These are phyloP conservation scores for Diadumene lineata DNA, from an alignment of 92 coral and sea anemone species.

Conservation along the genomic window DNA sequence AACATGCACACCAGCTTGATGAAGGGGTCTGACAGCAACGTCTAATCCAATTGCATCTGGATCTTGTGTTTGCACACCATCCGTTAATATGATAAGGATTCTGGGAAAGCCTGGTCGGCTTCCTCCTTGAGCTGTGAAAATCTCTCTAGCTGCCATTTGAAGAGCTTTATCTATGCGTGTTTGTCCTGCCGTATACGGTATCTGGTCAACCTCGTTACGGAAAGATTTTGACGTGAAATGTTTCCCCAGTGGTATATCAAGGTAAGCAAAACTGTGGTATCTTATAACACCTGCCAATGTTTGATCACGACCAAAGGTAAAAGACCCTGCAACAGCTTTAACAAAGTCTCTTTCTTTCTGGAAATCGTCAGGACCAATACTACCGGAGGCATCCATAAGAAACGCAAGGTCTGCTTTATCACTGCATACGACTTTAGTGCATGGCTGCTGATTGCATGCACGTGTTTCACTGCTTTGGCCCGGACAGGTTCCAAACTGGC, in stretches of 20 bases:
- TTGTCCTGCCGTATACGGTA: conserved; percentile 38
- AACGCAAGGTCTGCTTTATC: conserved; percentile 71
- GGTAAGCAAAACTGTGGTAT: conserved; percentile 59
- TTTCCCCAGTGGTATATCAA: conserved; percentile 33
- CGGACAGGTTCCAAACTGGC: conserved; percentile 35
- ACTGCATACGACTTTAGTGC: conserved; percentile 43
- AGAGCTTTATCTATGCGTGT: conserved; percentile 49
- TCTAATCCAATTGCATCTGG: conserved; percentile 51
- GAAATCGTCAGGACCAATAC: conserved; percentile 69
- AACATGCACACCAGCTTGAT: conserved; percentile 53
- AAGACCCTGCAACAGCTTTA: conserved; percentile 64
- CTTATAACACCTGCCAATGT: conserved; percentile 66
- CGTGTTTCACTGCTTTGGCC: conserved; percentile 45
- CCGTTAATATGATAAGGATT: conserved; percentile 65
- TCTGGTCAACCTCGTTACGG: conserved; percentile 27
- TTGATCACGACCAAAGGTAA: conserved; percentile 51
- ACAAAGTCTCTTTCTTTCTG: conserved; percentile 75
- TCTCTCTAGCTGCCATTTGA: conserved; percentile 17
- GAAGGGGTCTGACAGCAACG: conserved; percentile 65
- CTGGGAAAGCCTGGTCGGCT: conserved; percentile 66
- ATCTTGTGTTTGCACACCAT: conserved; percentile 75
- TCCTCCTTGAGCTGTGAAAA: conserved; percentile 58
- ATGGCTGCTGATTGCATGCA: conserved; percentile 39
- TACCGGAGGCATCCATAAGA: conserved; percentile 83
- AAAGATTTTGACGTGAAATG: conserved; percentile 21